A percentile compares a stretch with the other conserved stretches of the same genome.
Conservation (phyloP, 1,140 invertebrate species). For the Amyelois transitella region DNA sequence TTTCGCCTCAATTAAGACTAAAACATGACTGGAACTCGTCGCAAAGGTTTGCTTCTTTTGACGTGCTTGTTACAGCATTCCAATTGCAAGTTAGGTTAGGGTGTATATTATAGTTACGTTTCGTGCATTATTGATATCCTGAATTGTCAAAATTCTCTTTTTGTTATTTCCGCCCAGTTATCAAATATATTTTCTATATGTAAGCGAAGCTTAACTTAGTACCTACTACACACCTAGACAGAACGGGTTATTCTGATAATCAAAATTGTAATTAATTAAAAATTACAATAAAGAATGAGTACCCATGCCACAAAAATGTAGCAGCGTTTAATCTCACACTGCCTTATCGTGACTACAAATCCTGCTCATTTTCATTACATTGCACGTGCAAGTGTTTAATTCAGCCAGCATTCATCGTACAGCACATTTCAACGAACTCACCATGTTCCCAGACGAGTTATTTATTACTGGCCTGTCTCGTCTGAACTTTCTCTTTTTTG, state of each 20-base stretch:
- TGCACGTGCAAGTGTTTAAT: background rate
- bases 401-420: background rate
- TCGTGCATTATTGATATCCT: too few species aligned
- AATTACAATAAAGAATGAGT: too few species aligned
- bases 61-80: background rate
- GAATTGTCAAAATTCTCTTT: too few species aligned
- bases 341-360: background rate
- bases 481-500: background rate
- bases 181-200: too few species aligned
- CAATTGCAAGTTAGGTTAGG: too few species aligned
- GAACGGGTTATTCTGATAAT: too few species aligned
- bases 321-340: background rate
- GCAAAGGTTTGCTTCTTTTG: slow-evolving; percentile 21
- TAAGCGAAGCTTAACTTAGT: too few species aligned
- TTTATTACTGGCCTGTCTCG: background rate
- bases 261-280: too few species aligned
- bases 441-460: background rate
- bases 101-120: too few species aligned
- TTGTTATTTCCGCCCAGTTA: too few species aligned
- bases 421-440: background rate
- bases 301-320: too few species aligned
- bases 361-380: background rate
- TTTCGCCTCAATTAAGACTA: slow-evolving; percentile 67
- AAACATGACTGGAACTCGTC: slow-evolving; percentile 52
- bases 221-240: too few species aligned